A percentile compares a stretch with the other conserved stretches of the same genome.
phyloP scores from a whole-genome alignment of 1,140 invertebrate genomes.

The Schlechtendalia chinensis region DNA sequence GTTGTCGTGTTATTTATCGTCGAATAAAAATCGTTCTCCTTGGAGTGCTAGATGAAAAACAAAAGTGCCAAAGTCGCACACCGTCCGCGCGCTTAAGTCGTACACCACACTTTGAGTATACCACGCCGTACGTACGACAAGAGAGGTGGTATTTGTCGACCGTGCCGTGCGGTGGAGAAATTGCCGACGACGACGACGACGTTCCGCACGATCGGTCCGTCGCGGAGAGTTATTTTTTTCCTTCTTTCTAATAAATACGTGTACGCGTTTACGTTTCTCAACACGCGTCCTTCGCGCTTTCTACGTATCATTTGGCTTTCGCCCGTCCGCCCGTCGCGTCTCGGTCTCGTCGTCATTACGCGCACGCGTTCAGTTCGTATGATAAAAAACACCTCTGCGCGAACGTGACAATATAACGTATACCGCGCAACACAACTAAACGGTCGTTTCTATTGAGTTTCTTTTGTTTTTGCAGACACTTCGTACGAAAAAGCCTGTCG shows the following conservation, averaged over 20 bases:
- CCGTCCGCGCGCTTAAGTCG: too few relatives aligned
- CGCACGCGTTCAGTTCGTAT: background rate
- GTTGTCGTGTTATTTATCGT: background rate
- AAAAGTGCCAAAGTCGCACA: too few relatives aligned
- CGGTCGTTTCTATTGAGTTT: background rate
- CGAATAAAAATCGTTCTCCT: too few relatives aligned
- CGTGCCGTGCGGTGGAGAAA: constrained; percentile 28
- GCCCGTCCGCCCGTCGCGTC: constrained; percentile 47
- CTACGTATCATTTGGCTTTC: constrained; percentile 43
- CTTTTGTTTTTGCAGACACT: constrained; percentile 68
- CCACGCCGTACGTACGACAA: too few relatives aligned
- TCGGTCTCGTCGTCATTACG: too few relatives aligned
- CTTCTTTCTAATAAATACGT: too few relatives aligned
- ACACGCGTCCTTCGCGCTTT: constrained; percentile 39
- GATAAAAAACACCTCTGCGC: background rate
- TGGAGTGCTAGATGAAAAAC: too few relatives aligned
- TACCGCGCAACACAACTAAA: background rate
- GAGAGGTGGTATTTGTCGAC: constrained; percentile 12
- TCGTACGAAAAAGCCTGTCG: constrained; percentile 87
- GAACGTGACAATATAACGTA: background rate
- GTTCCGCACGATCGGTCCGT: constrained; percentile 40
- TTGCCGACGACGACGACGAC: background rate
- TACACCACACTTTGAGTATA: too few relatives aligned
- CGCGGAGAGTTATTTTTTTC: constrained; percentile 39
- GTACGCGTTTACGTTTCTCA: too few relatives aligned